Percentiles rank a stretch among this genome's conserved stretches.
Conservation (phyloP, 1,140 invertebrate genomes). For the Temnothorax curvispinosus region DNA sequence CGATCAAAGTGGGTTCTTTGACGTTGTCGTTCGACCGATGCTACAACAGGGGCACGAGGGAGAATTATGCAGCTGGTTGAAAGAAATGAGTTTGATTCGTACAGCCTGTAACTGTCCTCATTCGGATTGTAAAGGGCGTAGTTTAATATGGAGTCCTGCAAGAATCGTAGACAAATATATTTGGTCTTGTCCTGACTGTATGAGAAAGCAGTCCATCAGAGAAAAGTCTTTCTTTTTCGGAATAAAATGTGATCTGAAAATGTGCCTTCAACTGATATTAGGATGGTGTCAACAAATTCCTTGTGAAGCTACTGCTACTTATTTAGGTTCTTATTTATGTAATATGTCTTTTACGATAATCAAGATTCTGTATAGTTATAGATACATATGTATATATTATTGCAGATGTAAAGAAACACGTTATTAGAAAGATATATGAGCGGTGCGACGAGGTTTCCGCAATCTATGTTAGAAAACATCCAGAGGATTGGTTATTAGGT, state of each 20-base stretch:
- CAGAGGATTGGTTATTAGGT: slow-evolving; percentile 83
- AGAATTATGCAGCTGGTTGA: slow-evolving; percentile 85
- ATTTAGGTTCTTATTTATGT: slow-evolving; percentile 75
- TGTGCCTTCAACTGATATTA: slow-evolving; percentile 83
- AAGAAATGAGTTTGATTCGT: slow-evolving; percentile 84
- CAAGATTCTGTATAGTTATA: not conserved
- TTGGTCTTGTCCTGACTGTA: slow-evolving; percentile 83
- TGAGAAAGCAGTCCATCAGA: slow-evolving; percentile 83
- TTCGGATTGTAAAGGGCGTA: slow-evolving; percentile 80
- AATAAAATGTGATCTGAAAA: slow-evolving; percentile 85
- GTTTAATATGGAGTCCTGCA: slow-evolving; percentile 83
- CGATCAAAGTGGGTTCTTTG: slow-evolving; percentile 83
- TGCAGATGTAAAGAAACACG: slow-evolving; percentile 84
- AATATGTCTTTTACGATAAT: not conserved
- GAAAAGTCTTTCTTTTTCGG: slow-evolving; percentile 85
- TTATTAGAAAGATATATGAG: slow-evolving; percentile 84
- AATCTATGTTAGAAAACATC: slow-evolving; percentile 81
- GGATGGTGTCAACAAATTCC: slow-evolving; percentile 85
- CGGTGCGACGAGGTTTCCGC: slow-evolving; percentile 82
- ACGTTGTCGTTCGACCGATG: slow-evolving; percentile 84
- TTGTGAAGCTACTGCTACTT: slow-evolving; percentile 77
- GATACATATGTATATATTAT: slow-evolving; percentile 15
- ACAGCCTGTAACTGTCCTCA: slow-evolving; percentile 79
- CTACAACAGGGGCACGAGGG: slow-evolving; percentile 85
- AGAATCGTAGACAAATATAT: slow-evolving; percentile 85